Base-by-base conservation (phyloP, 2,113 vertebrate species). In the Poeciliopsis turrubarensis region DNA sequence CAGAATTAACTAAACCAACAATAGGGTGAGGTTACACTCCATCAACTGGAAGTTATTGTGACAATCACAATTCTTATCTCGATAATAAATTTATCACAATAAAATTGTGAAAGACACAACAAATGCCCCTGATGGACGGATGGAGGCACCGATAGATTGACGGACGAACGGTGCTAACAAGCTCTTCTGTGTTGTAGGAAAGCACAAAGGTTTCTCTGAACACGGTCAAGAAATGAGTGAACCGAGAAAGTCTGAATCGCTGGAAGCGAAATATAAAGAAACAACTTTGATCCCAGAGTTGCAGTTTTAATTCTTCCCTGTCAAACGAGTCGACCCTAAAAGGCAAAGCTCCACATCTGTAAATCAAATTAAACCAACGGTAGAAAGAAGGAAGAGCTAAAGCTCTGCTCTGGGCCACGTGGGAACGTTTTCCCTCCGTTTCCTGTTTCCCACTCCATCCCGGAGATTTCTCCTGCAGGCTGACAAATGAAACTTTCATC, bases 401-500 rank as follows among this genome's bases (percentile, higher is more conserved):
- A n/a, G 2, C 25, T n/a, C 51, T 57, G 25, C 51, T 25, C 7
- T n/a, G 8, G 17, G 51, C 51, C 10, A 57, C n/a, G 51, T 57
- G 1, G 3, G 51, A 71, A 71, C 2, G 32, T 37, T 83, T 78
- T 70, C 22, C 47, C 44, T 31, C 54, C 47, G 37, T 44, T 25
- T 75, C 70, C 65, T 61, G 70, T 70, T 70, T 75, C 41, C 60
- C 9, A 1, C 19, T 61, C 51, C 3, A 0, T 72, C 34, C 41
- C 25, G 12, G 60, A 14, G 6, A 79, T 89, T 72, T 81, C 69
- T 86, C 75, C 57, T 41, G 69, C 68, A 41, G 65, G 66, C 41
- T 60, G 70, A 82, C 65, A 37, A 74, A 86, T 68, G 77, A 85
- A 19, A 81, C 82, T 67, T 32, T 15, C 74, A 74, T 77, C 78